Percentiles rank a stretch among this genome's conserved stretches.
Evolutionary conservation across 2,797 vertebrate genomes (phyloP).

Genomic region (Gastrophryne carolinensis): DNA sequence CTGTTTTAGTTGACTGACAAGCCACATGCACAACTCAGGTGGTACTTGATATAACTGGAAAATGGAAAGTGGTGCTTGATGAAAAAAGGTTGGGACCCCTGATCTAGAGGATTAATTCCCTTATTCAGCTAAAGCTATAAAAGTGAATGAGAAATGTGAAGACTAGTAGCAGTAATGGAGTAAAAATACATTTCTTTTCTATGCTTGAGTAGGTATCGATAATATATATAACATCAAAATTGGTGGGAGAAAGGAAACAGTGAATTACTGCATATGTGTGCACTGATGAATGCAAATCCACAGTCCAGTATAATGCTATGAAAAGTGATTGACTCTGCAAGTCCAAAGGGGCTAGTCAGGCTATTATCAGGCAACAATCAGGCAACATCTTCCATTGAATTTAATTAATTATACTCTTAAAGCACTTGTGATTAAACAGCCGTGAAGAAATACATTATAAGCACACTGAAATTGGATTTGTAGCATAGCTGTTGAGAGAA

Average conservation of each 20-base stretch:
- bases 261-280: neutral
- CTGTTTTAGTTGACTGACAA: too few relatives aligned
- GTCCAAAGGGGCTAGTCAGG: conserved; percentile 13
- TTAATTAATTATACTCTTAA: conserved; percentile 22
- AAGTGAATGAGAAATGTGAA: too few relatives aligned
- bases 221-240: neutral
- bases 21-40: too few relatives aligned
- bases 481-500: neutral
- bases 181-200: too few relatives aligned
- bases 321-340: conserved; percentile 11
- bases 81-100: too few relatives aligned
- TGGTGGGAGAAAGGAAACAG: neutral
- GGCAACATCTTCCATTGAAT: conserved; percentile 25
- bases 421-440: conserved; percentile 34
- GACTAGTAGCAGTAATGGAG: too few relatives aligned
- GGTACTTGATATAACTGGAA: too few relatives aligned
- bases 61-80: too few relatives aligned
- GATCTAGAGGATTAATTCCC: too few relatives aligned
- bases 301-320: neutral
- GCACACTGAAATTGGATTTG: conserved; percentile 3
- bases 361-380: conserved; percentile 35
- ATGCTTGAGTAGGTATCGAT: neutral
- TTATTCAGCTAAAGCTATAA: too few relatives aligned
- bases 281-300: neutral
- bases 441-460: conserved; percentile 21